Evolutionary conservation across 1,140 invertebrate species (phyloP).

Genomic region (Bombus turneri): DNA sequence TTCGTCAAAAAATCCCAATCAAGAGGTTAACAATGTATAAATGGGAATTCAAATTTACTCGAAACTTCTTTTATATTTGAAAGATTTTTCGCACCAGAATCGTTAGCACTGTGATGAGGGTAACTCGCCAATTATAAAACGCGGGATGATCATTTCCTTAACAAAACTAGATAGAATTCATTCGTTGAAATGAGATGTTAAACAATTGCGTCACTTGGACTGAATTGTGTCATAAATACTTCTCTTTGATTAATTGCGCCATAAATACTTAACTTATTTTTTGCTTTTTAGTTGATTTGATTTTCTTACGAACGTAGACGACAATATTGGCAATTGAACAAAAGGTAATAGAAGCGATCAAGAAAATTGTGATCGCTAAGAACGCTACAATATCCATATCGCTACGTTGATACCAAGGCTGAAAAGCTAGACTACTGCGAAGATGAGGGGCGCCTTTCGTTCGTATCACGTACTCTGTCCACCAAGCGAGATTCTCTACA

Average conservation of each 20-base stretch:
- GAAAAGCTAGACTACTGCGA: constrained; percentile 68
- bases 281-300: neutral
- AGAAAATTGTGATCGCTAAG: constrained; percentile 42
- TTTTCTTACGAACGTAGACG: neutral
- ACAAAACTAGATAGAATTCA: too few relatives aligned
- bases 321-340: neutral
- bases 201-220: neutral
- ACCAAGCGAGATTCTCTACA: constrained; percentile 73
- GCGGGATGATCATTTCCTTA: rapidly evolving
- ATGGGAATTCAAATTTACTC: too few relatives aligned
- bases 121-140: neutral
- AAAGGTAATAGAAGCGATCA: neutral
- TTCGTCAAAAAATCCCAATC: rapidly evolving
- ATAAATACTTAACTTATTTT: neutral
- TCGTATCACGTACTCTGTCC: too few relatives aligned
- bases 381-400: constrained; percentile 72
- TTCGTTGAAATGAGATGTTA: rapidly evolving
- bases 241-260: neutral
- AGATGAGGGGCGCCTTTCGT: too few relatives aligned
- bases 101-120: rapidly evolving
- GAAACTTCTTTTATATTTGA: too few relatives aligned
- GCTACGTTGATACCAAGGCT: constrained; percentile 75
- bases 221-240: rapidly evolving
- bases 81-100: too few relatives aligned
- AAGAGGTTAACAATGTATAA: rapidly evolving